These are phyloP conservation scores for Micoletzkya japonica DNA, from an alignment of 2,888 invertebrate species.

Conservation along the genomic window DNA sequence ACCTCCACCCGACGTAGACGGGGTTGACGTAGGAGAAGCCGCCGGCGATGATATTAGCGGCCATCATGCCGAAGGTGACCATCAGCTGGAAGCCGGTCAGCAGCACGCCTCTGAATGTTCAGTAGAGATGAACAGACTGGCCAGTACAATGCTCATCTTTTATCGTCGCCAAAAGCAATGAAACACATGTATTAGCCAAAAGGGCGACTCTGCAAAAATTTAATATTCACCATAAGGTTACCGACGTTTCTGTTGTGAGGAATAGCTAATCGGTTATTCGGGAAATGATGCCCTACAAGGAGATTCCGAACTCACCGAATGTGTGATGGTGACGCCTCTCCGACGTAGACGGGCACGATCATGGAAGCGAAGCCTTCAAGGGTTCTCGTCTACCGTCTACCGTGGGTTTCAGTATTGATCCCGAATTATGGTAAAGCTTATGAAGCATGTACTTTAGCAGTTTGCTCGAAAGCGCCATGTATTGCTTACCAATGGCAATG, in stretches of 20 bases:
- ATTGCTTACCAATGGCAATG: constrained; percentile 41
- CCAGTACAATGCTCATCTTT: background rate
- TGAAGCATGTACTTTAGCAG: no score
- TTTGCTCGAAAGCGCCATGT: background rate
- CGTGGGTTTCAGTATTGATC: no score
- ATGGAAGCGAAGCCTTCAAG: constrained; percentile 61
- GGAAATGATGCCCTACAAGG: no score
- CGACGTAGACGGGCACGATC: constrained; percentile 70
- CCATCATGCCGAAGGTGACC: constrained; percentile 70
- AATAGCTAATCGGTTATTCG: background rate
- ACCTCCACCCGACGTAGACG: constrained; percentile 68
- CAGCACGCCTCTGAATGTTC: constrained; percentile 26
- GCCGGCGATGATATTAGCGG: constrained; percentile 68
- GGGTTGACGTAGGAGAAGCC: constrained; percentile 66
- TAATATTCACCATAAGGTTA: background rate
- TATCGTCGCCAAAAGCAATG: background rate
- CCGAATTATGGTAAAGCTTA: no score
- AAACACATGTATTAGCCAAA: background rate
- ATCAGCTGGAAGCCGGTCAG: constrained; percentile 63
- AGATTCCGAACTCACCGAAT: constrained; percentile 64
- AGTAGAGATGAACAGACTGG: background rate
- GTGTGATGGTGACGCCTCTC: constrained; percentile 68
- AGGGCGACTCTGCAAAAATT: background rate
- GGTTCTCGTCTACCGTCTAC: no score
- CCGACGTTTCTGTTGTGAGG: background rate